phyloP scores from a whole-genome alignment of 2,113 vertebrate species.

The Sceloporus tristichus region DNA sequence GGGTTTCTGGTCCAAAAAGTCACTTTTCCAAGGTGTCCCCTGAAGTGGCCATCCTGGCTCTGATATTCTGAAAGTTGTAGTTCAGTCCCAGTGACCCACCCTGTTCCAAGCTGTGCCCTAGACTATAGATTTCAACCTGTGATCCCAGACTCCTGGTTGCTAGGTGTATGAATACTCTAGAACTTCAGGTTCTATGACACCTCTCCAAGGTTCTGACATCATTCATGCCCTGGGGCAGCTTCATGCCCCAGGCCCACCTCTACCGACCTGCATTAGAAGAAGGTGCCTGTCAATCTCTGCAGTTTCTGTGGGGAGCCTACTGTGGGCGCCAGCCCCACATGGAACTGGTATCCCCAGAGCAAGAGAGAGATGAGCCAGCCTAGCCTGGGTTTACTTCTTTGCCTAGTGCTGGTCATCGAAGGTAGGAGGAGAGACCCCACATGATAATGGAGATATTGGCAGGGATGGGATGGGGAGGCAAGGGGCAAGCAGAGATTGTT shows the following conservation, averaged over 20 bases:
- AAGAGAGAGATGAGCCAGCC: slow-evolving; percentile 41
- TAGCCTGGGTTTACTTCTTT: slow-evolving; percentile 28
- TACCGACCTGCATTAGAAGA: neutral
- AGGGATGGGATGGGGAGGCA: neutral
- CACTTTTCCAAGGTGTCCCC: too few species aligned
- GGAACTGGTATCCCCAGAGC: slow-evolving; percentile 25
- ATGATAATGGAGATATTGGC: neutral
- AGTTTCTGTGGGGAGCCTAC: slow-evolving; percentile 20
- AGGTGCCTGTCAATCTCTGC: neutral
- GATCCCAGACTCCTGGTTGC: slow-evolving; percentile 14
- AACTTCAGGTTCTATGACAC: slow-evolving; percentile 41
- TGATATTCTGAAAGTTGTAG: too few species aligned
- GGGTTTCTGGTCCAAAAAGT: too few species aligned
- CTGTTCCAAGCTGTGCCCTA: neutral
- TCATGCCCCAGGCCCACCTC: neutral
- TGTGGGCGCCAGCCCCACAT: slow-evolving; percentile 24
- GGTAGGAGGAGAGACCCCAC: neutral
- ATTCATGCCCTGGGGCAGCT: slow-evolving; percentile 1
- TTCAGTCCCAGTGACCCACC: too few species aligned
- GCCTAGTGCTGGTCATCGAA: neutral
- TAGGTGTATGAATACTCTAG: slow-evolving; percentile 21
- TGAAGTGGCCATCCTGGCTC: too few species aligned
- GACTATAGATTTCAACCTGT: neutral
- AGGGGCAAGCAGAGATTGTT: neutral
- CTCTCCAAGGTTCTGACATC: slow-evolving; percentile 20